Evolutionary conservation across 1,140 invertebrate genomes (phyloP).

Genomic region (Vanessa tameamea): DNA sequence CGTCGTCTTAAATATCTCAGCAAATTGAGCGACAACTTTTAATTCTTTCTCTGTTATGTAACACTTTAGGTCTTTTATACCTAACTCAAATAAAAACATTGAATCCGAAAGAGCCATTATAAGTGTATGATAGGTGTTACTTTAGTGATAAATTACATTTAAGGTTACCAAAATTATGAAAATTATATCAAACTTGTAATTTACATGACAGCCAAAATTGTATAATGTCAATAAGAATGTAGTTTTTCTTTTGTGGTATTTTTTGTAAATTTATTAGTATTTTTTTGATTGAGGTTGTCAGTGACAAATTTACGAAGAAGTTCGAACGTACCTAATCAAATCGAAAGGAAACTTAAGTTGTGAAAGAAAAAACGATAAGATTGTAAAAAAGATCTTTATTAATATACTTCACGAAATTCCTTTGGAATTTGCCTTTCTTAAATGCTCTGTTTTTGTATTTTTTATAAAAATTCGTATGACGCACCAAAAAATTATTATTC

Average conservation of each 20-base stretch:
- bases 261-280: conserved; percentile 5
- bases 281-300: neutral
- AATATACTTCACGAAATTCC: too few species aligned
- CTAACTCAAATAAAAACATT: conserved; percentile 69
- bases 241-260: neutral
- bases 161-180: conserved; percentile 29
- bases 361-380: too few species aligned
- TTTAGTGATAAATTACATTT: conserved; percentile 32
- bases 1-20: conserved; percentile 57
- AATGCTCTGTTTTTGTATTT: too few species aligned
- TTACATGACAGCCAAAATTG: conserved; percentile 53
- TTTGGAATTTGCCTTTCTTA: too few species aligned
- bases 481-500: too few species aligned
- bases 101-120: conserved; percentile 69
- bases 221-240: neutral
- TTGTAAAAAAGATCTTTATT: too few species aligned
- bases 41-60: conserved; percentile 48
- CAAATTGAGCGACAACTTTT: conserved; percentile 52
- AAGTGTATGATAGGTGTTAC: conserved; percentile 29
- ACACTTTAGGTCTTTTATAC: conserved; percentile 54
- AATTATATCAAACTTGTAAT: conserved; percentile 54
- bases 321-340: neutral
- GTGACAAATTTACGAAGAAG: neutral
- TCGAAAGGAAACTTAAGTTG: too few species aligned
- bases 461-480: too few species aligned